Conservation (phyloP, 2,113 vertebrate species). For the Anolis carolinensis region DNA sequence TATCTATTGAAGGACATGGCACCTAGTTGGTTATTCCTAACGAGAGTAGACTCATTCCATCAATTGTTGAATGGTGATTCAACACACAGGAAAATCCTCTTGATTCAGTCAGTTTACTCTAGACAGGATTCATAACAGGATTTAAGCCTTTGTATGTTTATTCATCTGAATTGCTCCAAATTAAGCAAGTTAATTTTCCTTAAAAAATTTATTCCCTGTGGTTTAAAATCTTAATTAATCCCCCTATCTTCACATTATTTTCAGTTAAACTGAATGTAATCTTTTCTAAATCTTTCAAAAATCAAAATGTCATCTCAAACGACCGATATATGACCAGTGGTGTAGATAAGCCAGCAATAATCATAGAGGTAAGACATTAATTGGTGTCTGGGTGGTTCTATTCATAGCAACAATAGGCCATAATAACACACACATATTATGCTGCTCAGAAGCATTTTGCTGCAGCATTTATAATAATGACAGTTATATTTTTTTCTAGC, state of each 20-base stretch:
- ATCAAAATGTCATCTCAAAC: constrained; percentile 75
- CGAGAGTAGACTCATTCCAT: too few relatives aligned
- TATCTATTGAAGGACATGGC: too few relatives aligned
- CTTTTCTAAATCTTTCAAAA: constrained; percentile 75
- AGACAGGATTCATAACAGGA: too few relatives aligned
- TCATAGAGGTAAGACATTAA: constrained; percentile 78
- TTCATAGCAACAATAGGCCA: constrained; percentile 73
- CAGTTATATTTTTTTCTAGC: constrained; percentile 71
- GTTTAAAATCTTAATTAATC: constrained; percentile 78
- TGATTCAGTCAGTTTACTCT: too few relatives aligned
- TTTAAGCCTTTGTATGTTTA: constrained; percentile 59
- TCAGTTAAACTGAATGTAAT: constrained; percentile 73
- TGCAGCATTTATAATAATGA: constrained; percentile 67
- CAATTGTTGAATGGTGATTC: too few relatives aligned
- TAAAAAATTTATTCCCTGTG: constrained; percentile 70
- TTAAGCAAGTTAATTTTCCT: constrained; percentile 78
- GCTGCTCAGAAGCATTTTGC: constrained; percentile 66
- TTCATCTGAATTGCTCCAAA: constrained; percentile 74
- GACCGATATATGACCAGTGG: constrained; percentile 75
- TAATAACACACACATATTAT: constrained; percentile 71
- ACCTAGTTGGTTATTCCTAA: too few relatives aligned
- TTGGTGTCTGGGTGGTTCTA: constrained; percentile 75
- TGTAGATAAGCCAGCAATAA: constrained; percentile 75
- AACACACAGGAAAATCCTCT: too few relatives aligned
- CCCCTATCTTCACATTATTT: constrained; percentile 74